Conservation (phyloP, 2,797 vertebrate genomes). For the Chaenodraco wilsoni region DNA sequence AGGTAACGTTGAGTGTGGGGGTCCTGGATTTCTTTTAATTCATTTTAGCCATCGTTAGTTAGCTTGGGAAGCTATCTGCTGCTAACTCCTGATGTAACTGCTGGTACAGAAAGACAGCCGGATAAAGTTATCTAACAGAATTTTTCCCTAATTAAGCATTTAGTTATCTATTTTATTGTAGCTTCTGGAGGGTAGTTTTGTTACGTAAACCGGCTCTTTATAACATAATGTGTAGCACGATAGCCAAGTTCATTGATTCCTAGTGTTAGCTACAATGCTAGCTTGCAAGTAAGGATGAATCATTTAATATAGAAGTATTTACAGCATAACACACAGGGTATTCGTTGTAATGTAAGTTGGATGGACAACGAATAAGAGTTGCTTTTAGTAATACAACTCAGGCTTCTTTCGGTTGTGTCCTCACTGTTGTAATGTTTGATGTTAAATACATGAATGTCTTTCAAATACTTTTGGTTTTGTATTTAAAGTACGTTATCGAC, state of each 20-base stretch:
- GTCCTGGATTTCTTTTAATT: constrained; percentile 63
- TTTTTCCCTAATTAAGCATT: not conserved
- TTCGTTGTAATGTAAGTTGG: not conserved
- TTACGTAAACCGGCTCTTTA: constrained; percentile 30
- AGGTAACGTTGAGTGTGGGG: constrained; percentile 63
- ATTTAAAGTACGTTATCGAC: not conserved
- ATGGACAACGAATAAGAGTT: not conserved
- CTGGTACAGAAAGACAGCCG: not conserved
- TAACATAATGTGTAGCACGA: constrained; percentile 28
- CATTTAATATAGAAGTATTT: not conserved
- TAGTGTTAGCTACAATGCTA: constrained; percentile 54
- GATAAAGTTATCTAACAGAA: constrained; percentile 36
- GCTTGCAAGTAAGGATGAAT: constrained; percentile 22
- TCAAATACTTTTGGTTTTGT: constrained; percentile 3
- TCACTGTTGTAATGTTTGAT: not conserved
- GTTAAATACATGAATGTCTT: constrained; percentile 4
- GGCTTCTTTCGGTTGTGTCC: not conserved
- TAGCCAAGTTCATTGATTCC: constrained; percentile 77
- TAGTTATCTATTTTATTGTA: not conserved
- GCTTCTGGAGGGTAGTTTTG: constrained; percentile 8
- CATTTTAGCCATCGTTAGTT: constrained; percentile 62
- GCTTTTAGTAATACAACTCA: not conserved
- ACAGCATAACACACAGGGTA: fast-evolving
- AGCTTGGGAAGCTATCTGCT: constrained; percentile 63
- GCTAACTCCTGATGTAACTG: constrained; percentile 50